These are phyloP conservation scores for Sylvicapra grimmia DNA, from an alignment of 2,113 vertebrate genomes.

Conservation along the genomic window DNA sequence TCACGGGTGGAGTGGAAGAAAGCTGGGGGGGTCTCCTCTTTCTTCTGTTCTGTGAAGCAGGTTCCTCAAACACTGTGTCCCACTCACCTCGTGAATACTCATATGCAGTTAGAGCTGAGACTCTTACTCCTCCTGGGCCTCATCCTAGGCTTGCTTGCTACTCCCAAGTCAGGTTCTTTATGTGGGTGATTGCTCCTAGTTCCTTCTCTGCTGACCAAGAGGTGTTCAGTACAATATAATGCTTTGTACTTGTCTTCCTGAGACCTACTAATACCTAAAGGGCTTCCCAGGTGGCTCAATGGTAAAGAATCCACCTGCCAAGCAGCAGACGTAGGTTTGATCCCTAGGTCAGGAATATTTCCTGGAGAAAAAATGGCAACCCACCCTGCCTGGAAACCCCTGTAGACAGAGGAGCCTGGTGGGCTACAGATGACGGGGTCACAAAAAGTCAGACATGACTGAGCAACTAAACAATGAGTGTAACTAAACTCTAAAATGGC, in stretches of 20 bases:
- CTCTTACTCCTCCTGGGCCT: neutral
- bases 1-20: neutral
- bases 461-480: neutral
- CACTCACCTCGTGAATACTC: neutral
- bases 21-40: neutral
- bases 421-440: neutral
- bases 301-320: neutral
- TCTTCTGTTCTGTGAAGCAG: neutral
- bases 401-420: neutral
- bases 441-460: neutral
- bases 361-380: neutral
- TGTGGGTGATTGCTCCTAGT: neutral
- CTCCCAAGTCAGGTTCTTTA: neutral
- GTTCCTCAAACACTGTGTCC: neutral
- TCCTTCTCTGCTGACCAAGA: neutral
- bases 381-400: neutral
- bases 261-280: neutral
- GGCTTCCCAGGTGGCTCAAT: neutral
- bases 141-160: neutral
- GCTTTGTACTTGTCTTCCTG: neutral
- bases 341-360: neutral
- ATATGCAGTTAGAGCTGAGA: neutral
- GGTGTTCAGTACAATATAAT: neutral
- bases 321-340: neutral
- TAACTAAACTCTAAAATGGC: neutral